Evolutionary conservation across 2,888 invertebrate species (phyloP).

Genomic region (Calameuta filiformis): DNA sequence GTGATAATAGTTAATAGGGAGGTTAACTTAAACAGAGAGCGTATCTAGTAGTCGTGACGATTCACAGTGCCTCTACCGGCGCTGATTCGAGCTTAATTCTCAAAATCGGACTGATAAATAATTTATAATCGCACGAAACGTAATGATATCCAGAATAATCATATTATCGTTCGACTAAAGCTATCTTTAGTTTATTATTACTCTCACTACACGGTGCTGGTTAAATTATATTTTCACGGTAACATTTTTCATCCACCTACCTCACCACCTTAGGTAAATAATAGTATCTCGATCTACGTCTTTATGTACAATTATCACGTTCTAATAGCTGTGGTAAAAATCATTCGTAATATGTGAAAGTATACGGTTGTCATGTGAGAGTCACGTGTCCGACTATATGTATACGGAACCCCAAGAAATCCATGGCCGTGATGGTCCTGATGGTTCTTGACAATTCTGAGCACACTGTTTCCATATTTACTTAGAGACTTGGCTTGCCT

Average conservation of each 20-base stretch:
- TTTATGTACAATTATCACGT: slow-evolving; percentile 56
- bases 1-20: not conserved
- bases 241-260: slow-evolving; percentile 9
- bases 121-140: not conserved
- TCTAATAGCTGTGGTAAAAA: slow-evolving; percentile 52
- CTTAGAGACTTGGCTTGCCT: not conserved
- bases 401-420: not conserved
- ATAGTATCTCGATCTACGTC: slow-evolving; percentile 49
- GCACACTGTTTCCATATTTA: not conserved
- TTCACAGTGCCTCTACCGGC: not conserved
- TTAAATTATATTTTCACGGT: slow-evolving; percentile 50
- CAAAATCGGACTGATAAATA: not conserved
- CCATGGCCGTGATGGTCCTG: not conserved
- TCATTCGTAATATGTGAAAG: slow-evolving; percentile 30
- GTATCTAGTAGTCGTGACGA: slow-evolving; percentile 15
- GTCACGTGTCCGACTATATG: not conserved
- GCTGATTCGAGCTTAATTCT: not conserved
- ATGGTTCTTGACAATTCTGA: not conserved
- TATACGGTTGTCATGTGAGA: slow-evolving; percentile 6
- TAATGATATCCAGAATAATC: not conserved
- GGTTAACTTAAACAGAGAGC: not conserved
- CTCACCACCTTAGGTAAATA: slow-evolving; percentile 37
- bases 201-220: slow-evolving; percentile 62
- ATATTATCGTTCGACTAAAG: slow-evolving; percentile 46
- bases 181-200: slow-evolving; percentile 54